Evolutionary conservation across 2,113 vertebrate species (phyloP).

Genomic region (Oreocharis arfaki): DNA sequence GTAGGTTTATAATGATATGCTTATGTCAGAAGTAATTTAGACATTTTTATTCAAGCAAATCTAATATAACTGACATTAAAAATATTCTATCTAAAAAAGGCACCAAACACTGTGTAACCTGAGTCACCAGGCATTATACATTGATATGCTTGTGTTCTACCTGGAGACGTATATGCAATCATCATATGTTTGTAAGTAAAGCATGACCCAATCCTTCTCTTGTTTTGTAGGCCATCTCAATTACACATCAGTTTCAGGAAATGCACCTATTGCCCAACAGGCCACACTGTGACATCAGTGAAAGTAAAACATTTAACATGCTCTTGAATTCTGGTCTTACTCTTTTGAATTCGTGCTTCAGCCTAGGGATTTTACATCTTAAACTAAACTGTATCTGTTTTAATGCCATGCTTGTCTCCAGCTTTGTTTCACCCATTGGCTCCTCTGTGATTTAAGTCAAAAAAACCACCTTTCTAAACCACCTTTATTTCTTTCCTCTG

Average conservation of each 20-base stretch:
- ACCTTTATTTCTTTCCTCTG: not conserved
- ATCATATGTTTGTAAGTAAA: not conserved
- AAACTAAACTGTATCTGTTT: not conserved
- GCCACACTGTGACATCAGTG: not conserved
- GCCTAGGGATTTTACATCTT: not conserved
- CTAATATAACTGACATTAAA: not conserved
- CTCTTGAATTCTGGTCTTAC: not conserved
- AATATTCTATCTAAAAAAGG: not conserved
- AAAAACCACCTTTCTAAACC: not conserved
- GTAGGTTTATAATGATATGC: not conserved
- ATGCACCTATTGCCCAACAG: not conserved
- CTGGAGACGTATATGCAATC: not conserved
- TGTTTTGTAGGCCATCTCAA: not conserved
- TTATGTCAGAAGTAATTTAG: not conserved
- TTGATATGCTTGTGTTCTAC: not conserved
- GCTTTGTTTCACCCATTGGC: not conserved
- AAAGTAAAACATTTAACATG: not conserved
- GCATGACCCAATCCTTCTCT: not conserved
- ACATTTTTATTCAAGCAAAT: not conserved
- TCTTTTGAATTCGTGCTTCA: not conserved
- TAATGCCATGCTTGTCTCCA: not conserved
- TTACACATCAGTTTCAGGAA: conserved; percentile 3
- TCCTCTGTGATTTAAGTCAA: not conserved
- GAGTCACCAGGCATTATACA: not conserved
- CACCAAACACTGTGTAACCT: not conserved